phyloP scores from a whole-genome alignment of 2,113 vertebrate species.

The Mastomys coucha region DNA sequence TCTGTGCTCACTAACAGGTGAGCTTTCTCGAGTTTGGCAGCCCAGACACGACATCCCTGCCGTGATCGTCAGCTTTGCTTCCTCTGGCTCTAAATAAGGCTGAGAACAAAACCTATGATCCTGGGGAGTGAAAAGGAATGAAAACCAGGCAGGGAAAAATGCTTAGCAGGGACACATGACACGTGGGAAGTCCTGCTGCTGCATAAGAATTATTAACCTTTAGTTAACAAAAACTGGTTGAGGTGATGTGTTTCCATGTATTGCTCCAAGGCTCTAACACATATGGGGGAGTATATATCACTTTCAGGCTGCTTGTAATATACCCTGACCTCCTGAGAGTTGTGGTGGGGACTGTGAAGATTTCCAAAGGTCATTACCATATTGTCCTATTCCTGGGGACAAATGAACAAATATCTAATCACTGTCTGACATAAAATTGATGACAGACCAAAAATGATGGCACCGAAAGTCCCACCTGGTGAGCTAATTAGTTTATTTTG shows the following conservation, averaged over 20 bases:
- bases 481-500: neutral
- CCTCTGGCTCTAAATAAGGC: conserved; percentile 13
- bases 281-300: accelerated
- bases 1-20: neutral
- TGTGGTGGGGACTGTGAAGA: accelerated
- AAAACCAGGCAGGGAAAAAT: neutral
- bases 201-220: neutral
- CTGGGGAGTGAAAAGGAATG: neutral
- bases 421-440: neutral
- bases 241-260: accelerated
- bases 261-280: neutral
- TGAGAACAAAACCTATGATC: neutral
- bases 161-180: neutral
- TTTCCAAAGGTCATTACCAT: neutral
- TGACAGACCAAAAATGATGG: neutral
- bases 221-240: neutral
- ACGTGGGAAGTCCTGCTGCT: neutral
- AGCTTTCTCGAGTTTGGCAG: neutral
- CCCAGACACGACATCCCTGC: neutral
- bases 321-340: neutral
- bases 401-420: neutral
- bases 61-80: neutral
- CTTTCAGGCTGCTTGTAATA: neutral
- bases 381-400: neutral
- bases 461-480: neutral